Percentiles rank a stretch among this genome's conserved stretches.
Evolutionary conservation across 2,113 vertebrate species (phyloP).

Genomic region (Saccopteryx leptura): DNA sequence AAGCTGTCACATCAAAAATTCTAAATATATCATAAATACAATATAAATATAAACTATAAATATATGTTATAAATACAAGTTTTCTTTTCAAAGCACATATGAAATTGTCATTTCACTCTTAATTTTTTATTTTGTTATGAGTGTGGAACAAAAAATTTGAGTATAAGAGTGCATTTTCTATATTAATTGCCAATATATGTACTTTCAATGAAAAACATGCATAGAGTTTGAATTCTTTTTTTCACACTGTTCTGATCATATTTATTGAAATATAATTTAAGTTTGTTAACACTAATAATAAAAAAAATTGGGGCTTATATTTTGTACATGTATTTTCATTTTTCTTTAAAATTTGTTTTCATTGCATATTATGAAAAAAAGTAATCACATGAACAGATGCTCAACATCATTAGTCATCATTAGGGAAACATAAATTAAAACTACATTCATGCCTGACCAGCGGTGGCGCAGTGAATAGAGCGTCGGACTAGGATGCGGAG

Average conservation of each 20-base stretch:
- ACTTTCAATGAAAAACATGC: slow-evolving; percentile 16
- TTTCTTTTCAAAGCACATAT: slow-evolving; percentile 22
- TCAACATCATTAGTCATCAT: slow-evolving; percentile 13
- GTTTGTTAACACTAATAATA: slow-evolving; percentile 26
- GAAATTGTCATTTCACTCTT: slow-evolving; percentile 5
- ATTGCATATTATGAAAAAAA: slow-evolving; percentile 43
- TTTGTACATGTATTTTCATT: slow-evolving; percentile 7
- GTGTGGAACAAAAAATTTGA: neutral
- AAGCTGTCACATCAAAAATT: slow-evolving; percentile 35
- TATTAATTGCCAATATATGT: neutral
- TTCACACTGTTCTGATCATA: neutral
- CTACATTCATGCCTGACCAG: neutral
- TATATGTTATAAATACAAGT: neutral
- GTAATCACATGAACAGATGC: slow-evolving; percentile 31
- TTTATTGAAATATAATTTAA: neutral
- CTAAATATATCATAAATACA: neutral
- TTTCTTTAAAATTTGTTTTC: slow-evolving; percentile 37
- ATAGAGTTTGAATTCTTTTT: neutral
- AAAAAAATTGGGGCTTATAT: slow-evolving; percentile 13
- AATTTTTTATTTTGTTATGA: slow-evolving; percentile 39
- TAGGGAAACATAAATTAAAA: slow-evolving; percentile 50
- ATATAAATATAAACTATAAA: slow-evolving; percentile 23
- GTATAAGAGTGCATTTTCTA: neutral
- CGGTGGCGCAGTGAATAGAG: no score
- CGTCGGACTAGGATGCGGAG: no score